Evolutionary conservation across 2,888 invertebrate species (phyloP).

Genomic region (Junonia oenone): DNA sequence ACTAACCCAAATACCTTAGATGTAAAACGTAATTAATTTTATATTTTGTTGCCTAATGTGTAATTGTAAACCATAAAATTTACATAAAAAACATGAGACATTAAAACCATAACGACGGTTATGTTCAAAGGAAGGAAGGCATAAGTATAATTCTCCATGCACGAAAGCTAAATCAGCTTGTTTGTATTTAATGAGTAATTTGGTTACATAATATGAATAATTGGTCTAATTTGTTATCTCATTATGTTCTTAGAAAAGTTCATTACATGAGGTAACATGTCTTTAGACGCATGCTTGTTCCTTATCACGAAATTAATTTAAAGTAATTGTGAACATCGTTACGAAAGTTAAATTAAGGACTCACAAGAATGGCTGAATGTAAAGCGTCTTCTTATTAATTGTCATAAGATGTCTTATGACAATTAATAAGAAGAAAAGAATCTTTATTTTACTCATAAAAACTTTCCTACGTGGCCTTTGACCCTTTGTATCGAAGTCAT

Average conservation of each 20-base stretch:
- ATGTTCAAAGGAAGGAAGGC: background rate
- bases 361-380: background rate
- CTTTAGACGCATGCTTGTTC: background rate
- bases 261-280: constrained; percentile 11
- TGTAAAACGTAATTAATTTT: too few relatives aligned
- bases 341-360: background rate
- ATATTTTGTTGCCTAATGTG: too few relatives aligned
- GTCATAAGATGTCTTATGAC: too few relatives aligned
- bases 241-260: constrained; percentile 7
- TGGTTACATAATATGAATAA: constrained; percentile 40
- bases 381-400: too few relatives aligned
- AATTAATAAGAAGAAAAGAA: too few relatives aligned
- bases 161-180: background rate
- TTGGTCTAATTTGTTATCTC: constrained; percentile 42
- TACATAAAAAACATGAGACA: background rate
- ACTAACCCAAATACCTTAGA: too few relatives aligned
- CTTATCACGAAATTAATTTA: background rate
- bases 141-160: background rate
- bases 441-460: too few relatives aligned
- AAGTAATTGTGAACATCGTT: background rate
- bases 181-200: constrained; percentile 25
- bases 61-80: background rate
- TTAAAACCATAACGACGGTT: background rate
- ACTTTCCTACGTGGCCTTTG: too few relatives aligned
- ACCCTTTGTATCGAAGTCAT: too few relatives aligned